Evolutionary conservation across 2,888 invertebrate genomes (phyloP), one percentile per base, ranked within the genome.

Genomic region (Polymixis flavicincta): DNA sequence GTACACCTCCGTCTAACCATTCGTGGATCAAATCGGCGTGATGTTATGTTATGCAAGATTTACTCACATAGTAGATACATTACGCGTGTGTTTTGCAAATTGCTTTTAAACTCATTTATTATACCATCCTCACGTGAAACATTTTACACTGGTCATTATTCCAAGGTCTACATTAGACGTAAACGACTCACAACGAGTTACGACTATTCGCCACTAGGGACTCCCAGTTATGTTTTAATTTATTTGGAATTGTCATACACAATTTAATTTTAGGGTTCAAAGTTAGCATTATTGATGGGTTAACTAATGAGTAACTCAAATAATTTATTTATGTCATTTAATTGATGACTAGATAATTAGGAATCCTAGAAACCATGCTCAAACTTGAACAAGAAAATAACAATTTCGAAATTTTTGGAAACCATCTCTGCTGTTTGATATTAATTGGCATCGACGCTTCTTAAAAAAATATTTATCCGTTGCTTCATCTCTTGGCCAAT

Each of bases 121-220:
- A 61, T 48, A 8, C 60, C 48, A 55, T 55, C 28, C 61, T 74
- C 22, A 42, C 25, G 22, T 80, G 74, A 63, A 80, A 50, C 50
- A 55, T 81, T 74, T 55, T 32, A 19, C 60, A 9, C 32, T 50
- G 64, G 32, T 76, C 64, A 76, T 76, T 19, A 82, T 42, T 55
- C 13, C 25, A 81, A 81, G 65, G 65, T 25, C 78, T 42, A 42
- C 28, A 65, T 54, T 65, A 65, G 76, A 78, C 65, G 75, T 17
- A 65, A 75, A 60, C 32, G 54, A 48, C 82, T 9, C 54, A 76
- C 37, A 64, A 42, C 9, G n/a, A 78, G 52, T 78, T 65, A 75
- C 37, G 82, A 71, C 19, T 70, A 59, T 66, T 71, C 48, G 57
- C 48, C 42, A 8, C 25, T 1, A 13, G 71, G 48, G 66, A 82